Percentiles rank a stretch among this genome's conserved stretches.
Evolutionary conservation across 2,113 vertebrate genomes (phyloP).

Genomic region (Orthonyx spaldingii): DNA sequence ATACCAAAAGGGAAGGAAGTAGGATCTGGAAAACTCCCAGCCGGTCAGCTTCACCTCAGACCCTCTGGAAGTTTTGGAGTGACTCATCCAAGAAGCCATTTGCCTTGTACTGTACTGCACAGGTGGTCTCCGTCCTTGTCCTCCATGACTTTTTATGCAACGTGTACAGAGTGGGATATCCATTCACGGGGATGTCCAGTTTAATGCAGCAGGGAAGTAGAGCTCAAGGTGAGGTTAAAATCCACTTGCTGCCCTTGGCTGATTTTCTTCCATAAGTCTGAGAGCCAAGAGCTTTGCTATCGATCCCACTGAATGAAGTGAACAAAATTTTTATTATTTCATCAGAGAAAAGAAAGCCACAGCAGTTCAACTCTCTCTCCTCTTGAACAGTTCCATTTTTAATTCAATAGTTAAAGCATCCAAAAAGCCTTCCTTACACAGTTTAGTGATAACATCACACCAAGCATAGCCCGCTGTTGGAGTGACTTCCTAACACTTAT

Average conservation of each 20-base stretch:
- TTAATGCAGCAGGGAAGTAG: neutral
- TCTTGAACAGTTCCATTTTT: neutral
- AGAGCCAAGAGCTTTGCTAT: neutral
- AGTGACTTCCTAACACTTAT: neutral
- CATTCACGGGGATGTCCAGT: neutral
- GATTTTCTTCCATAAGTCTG: neutral
- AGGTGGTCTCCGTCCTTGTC: neutral
- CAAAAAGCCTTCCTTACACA: neutral
- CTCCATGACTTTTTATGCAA: accelerated
- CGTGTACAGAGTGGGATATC: accelerated
- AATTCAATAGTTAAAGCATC: neutral
- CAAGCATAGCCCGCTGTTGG: neutral
- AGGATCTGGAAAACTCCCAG: neutral
- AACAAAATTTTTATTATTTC: neutral
- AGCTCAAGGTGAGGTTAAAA: neutral
- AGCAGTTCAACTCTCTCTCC: neutral
- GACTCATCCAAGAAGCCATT: neutral
- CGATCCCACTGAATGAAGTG: neutral
- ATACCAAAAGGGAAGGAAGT: neutral
- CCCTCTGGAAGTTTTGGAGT: neutral
- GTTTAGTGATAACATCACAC: neutral
- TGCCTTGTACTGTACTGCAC: neutral
- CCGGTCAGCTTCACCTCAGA: neutral
- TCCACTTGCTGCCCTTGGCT: neutral
- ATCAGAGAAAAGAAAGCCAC: neutral